These are phyloP conservation scores for Zaprionus nigranus DNA, from an alignment of 1,140 invertebrate species.

Conservation along the genomic window DNA sequence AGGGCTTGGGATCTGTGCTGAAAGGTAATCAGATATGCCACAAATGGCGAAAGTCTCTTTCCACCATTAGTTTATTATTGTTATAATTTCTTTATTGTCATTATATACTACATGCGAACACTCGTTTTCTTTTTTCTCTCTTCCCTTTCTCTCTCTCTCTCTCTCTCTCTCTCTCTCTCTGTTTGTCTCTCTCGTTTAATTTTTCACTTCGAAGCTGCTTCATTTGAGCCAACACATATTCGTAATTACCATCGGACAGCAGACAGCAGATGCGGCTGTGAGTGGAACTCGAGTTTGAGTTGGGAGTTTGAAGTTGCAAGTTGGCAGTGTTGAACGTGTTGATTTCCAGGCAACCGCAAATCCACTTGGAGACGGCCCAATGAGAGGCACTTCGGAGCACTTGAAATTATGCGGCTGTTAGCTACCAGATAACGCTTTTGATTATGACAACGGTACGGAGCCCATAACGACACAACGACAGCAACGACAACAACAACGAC, in stretches of 20 bases:
- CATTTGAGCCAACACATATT: slow-evolving; percentile 50
- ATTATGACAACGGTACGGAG: slow-evolving; percentile 74
- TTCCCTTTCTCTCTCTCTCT: not conserved
- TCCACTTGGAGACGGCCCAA: slow-evolving; percentile 70
- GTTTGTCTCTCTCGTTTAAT: not conserved
- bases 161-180: not conserved
- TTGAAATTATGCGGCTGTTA: slow-evolving; percentile 80
- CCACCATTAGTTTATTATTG: slow-evolving; percentile 74
- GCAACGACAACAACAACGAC: not conserved
- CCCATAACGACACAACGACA: not conserved
- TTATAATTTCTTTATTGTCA: slow-evolving; percentile 81
- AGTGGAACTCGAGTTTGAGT: slow-evolving; percentile 4
- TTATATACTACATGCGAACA: slow-evolving; percentile 62
- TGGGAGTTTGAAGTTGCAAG: slow-evolving; percentile 1
- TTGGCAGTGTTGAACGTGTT: slow-evolving; percentile 50
- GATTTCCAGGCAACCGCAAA: slow-evolving; percentile 76
- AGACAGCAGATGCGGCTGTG: not conserved
- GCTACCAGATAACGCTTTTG: slow-evolving; percentile 81
- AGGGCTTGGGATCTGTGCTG: slow-evolving; percentile 2
- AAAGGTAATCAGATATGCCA: slow-evolving; percentile 72
- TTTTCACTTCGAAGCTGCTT: slow-evolving; percentile 39
- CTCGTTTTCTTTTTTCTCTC: slow-evolving; percentile 9
- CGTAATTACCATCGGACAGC: slow-evolving; percentile 44
- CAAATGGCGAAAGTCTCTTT: slow-evolving; percentile 68
- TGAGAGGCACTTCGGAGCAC: slow-evolving; percentile 58